phyloP scores from a whole-genome alignment of 2,797 vertebrate species.

The Pangasius larnaudii region DNA sequence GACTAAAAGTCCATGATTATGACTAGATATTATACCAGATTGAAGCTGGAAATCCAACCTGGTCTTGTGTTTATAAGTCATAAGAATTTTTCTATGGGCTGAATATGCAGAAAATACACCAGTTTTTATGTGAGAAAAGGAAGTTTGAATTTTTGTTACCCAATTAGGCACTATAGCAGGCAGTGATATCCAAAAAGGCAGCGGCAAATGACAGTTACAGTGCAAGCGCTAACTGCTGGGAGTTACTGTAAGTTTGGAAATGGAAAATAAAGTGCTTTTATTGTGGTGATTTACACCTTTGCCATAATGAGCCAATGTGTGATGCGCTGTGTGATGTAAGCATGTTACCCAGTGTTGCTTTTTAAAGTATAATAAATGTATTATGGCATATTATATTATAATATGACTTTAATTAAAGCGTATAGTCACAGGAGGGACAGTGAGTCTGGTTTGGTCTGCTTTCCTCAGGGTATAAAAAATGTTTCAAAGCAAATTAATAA shows the following conservation, averaged over 20 bases:
- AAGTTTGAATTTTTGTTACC: neutral
- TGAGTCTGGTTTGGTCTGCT: conserved; percentile 10
- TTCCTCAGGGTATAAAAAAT: conserved; percentile 9
- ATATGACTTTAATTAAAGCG: conserved; percentile 28
- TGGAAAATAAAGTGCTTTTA: neutral
- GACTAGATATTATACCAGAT: neutral
- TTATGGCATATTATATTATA: conserved; percentile 16
- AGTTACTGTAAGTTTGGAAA: neutral
- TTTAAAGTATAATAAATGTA: conserved; percentile 1
- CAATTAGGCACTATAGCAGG: neutral
- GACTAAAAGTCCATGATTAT: neutral
- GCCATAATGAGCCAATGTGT: neutral
- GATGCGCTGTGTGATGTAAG: neutral
- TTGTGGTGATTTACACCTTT: neutral
- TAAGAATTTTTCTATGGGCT: neutral
- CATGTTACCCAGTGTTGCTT: neutral
- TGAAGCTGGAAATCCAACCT: neutral
- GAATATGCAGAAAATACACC: neutral
- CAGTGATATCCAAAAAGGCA: neutral
- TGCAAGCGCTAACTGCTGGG: conserved; percentile 14
- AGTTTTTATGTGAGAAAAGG: neutral
- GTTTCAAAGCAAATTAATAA: conserved; percentile 20
- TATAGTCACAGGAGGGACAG: conserved; percentile 24
- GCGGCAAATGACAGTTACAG: conserved; percentile 19
- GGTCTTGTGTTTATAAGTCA: neutral